Evolutionary conservation across 2,888 invertebrate genomes (phyloP), one percentile per base, ranked within the genome.

Genomic region (Tholera decimalis): DNA sequence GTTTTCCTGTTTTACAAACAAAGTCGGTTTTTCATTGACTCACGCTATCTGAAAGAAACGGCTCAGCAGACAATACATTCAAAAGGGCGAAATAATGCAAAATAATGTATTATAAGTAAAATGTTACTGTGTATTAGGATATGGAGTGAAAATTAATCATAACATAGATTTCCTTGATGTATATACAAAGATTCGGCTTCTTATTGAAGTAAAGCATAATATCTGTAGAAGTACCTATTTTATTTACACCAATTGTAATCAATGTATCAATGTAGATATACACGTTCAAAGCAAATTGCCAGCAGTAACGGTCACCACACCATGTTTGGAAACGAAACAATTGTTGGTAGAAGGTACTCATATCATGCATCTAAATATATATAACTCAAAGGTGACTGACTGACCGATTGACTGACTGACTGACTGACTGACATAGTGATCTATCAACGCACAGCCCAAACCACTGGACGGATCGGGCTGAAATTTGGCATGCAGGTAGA

Each of bases 281-380:
- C 8, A 41, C 0, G 57, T 22, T 13, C 28, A 39, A 44, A 30
- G 54, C 20, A 51, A 73, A 72, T 72, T 57, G 11, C 49, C 28
- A 49, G 20, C 33, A 13, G 39, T 58, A 78, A 73, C 41, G 26
- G 54, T 46, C 50, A 5, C n/a, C 0, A 73, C 57, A 79, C 73
- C 8, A 73, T 54, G 65, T 55, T 43, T 46, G 4, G 43, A 26
- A 55, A 61, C 37, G 35, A 49, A 72, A 72, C 56, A 33, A 58
- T 55, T 28, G 53, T 13, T 46, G 41, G 28, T 13, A 54, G 37
- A 41, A 9, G 30, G 64, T 47, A 47, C 73, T 47, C 33, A 26
- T 63, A 22, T 22, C 51, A 57, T 61, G 37, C 22, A 61, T n/a
- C n/a, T n/a, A n/a, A n/a, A n/a, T n/a, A n/a, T n/a, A n/a, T n/a